Conservation (phyloP, 2,113 vertebrate genomes). For the Phrynocephalus versicolor region DNA sequence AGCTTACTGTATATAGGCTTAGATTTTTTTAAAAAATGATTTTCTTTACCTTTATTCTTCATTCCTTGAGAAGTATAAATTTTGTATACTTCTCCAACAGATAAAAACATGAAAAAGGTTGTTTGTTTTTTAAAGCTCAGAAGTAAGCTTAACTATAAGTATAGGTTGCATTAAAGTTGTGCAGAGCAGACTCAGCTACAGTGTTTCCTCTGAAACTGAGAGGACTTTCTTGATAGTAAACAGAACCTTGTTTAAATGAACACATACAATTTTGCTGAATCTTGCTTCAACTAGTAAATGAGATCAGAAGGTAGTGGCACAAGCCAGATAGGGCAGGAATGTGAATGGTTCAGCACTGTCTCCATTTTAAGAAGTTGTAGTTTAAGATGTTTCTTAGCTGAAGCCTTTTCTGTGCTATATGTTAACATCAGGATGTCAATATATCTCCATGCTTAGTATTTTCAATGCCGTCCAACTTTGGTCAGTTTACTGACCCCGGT, state of each 20-base stretch:
- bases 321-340: conserved; percentile 35
- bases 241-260: conserved; percentile 58
- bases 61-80: not conserved
- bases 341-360: not conserved
- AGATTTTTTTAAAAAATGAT: not conserved
- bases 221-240: conserved; percentile 51
- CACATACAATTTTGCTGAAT: conserved; percentile 38
- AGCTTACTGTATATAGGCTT: not conserved
- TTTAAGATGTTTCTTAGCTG: not conserved
- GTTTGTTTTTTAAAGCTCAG: no score
- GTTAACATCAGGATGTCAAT: not conserved
- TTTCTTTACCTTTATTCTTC: not conserved
- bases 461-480: not conserved
- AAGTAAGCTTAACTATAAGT: not conserved
- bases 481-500: no score
- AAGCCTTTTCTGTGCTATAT: not conserved
- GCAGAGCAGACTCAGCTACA: not conserved
- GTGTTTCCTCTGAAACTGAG: conserved; percentile 35
- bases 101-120: not conserved
- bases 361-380: conserved; percentile 14
- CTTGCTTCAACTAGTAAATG: conserved; percentile 52
- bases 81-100: not conserved
- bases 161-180: not conserved
- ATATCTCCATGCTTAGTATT: not conserved
- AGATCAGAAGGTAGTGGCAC: conserved; percentile 13